Conservation (phyloP, 1,140 invertebrate genomes). For the Parapsyche elsis region DNA sequence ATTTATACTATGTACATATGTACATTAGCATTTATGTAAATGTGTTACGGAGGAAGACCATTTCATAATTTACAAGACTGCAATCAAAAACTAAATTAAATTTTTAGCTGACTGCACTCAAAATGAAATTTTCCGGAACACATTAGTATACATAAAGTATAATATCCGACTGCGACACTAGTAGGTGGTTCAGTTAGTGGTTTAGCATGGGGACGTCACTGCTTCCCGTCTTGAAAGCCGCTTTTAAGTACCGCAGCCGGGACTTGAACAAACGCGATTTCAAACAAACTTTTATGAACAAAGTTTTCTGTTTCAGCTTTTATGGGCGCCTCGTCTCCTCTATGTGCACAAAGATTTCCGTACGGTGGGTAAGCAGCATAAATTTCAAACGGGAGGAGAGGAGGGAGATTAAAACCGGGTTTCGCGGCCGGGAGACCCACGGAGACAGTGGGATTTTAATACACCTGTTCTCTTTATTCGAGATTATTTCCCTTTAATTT, state of each 20-base stretch:
- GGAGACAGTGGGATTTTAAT: constrained; percentile 47
- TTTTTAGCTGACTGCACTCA: no score
- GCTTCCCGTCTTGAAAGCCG: constrained; percentile 35
- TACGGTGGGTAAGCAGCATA: constrained; percentile 32
- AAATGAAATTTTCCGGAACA: no score
- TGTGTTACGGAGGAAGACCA: no score
- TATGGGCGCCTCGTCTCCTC: constrained; percentile 45
- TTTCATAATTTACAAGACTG: no score
- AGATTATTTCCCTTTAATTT: constrained; percentile 55
- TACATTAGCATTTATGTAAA: no score
- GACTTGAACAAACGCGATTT: constrained; percentile 56
- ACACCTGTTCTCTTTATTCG: constrained; percentile 50
- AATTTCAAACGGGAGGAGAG: constrained; percentile 18
- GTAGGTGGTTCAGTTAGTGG: no score
- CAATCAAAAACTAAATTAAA: no score
- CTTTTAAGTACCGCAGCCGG: constrained; percentile 48
- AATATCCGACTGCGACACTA: no score
- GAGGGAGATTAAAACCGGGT: background rate
- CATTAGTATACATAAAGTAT: no score
- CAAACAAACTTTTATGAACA: constrained; percentile 57
- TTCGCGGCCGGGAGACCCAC: background rate
- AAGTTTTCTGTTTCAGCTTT: constrained; percentile 57
- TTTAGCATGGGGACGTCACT: background rate
- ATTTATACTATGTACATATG: no score
- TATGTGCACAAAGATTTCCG: constrained; percentile 51